phyloP scores from a whole-genome alignment of 2,888 invertebrate species.

The Nephrotoma guestfalica region DNA sequence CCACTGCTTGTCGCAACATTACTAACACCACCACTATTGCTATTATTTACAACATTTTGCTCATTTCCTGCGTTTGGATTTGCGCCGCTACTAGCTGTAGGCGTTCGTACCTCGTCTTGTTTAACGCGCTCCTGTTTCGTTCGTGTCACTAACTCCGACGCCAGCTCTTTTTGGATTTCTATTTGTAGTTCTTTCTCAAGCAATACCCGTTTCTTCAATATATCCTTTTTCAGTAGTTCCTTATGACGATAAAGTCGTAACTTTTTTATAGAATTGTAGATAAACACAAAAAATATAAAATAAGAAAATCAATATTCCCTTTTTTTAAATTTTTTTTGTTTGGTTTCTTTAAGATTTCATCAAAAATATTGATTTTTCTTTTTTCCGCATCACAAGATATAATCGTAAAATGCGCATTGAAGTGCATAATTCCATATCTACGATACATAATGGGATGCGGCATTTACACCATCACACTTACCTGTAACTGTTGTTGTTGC shows the following conservation, averaged over 20 bases:
- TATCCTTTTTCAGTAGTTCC: slow-evolving; percentile 84
- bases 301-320: slow-evolving; percentile 4
- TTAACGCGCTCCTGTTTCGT: slow-evolving; percentile 41
- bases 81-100: slow-evolving; percentile 5
- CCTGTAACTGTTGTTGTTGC: slow-evolving; percentile 14
- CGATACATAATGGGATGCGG: neutral
- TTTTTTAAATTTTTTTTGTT: neutral
- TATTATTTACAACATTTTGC: slow-evolving; percentile 17
- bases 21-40: slow-evolving; percentile 14
- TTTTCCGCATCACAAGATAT: neutral
- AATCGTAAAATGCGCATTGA: neutral
- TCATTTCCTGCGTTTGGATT: neutral
- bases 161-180: slow-evolving; percentile 74
- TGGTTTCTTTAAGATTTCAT: neutral
- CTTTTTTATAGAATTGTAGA: slow-evolving; percentile 27
- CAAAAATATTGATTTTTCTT: slow-evolving; percentile 3
- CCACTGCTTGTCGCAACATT: neutral
- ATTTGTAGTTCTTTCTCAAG: slow-evolving; percentile 80
- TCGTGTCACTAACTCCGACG: slow-evolving; percentile 54
- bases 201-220: slow-evolving; percentile 75
- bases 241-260: slow-evolving; percentile 74
- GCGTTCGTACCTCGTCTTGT: slow-evolving; percentile 10
- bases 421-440: neutral
- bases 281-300: slow-evolving; percentile 3
- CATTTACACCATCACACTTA: slow-evolving; percentile 5